A percentile compares a stretch with the other conserved stretches of the same genome.
Conservation (phyloP, 1,140 invertebrate species). For the Lasioglossum albipes region DNA sequence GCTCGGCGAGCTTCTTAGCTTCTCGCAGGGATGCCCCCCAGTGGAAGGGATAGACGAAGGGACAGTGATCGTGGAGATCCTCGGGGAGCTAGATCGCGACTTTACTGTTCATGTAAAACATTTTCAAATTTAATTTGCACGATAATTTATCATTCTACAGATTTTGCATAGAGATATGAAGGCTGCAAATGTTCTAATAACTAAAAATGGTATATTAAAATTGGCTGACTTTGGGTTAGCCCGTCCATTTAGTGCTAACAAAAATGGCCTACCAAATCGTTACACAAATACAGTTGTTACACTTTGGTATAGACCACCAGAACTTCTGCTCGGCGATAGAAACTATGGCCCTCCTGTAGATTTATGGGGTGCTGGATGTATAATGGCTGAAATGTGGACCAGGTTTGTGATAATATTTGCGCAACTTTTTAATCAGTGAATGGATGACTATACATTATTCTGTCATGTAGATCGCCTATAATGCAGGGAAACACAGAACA, state of each 20-base stretch:
- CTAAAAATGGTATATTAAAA: conserved; percentile 96
- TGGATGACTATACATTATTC: neutral
- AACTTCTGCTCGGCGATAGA: conserved; percentile 92
- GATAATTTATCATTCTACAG: conserved; percentile 67
- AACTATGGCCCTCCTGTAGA: conserved; percentile 98
- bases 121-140: neutral
- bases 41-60: too few relatives aligned
- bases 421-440: neutral
- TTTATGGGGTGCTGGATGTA: conserved; percentile 99
- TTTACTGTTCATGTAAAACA: neutral
- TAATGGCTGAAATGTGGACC: conserved; percentile 99
- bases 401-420: conserved; percentile 81
- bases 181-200: conserved; percentile 99
- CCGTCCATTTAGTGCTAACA: conserved; percentile 93
- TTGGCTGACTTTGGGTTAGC: conserved; percentile 96
- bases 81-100: too few relatives aligned
- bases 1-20: too few relatives aligned
- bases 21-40: too few relatives aligned
- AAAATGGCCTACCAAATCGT: conserved; percentile 91
- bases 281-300: conserved; percentile 99
- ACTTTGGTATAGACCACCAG: conserved; percentile 97
- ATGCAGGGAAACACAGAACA: conserved; percentile 97
- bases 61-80: too few relatives aligned
- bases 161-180: conserved; percentile 98
- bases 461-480: conserved; percentile 83